These are phyloP conservation scores for Zophobas morio DNA, from an alignment of 1,140 invertebrate species.

Conservation along the genomic window DNA sequence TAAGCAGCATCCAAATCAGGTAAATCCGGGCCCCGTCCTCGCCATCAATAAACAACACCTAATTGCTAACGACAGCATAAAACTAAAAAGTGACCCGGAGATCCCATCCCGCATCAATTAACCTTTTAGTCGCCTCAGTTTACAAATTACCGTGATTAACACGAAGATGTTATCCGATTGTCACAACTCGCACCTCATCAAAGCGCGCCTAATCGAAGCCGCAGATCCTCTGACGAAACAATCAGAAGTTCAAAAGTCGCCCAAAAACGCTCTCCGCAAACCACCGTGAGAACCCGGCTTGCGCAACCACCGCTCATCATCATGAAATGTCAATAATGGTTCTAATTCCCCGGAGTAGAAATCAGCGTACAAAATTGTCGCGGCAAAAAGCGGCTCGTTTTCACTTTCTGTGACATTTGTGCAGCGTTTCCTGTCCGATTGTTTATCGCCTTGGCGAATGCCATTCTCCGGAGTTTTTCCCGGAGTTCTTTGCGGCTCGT, in stretches of 20 bases:
- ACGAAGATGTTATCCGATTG: neutral
- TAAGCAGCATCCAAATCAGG: no score
- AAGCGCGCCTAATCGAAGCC: no score
- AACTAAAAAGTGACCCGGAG: no score
- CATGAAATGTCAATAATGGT: conserved; percentile 40
- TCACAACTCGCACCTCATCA: no score
- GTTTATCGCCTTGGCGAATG: conserved; percentile 4
- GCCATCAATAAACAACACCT: no score
- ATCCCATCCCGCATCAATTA: no score
- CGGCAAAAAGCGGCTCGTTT: conserved; percentile 5
- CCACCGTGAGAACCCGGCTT: neutral
- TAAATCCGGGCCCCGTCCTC: no score
- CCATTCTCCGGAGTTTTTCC: conserved; percentile 6
- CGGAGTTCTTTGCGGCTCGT: conserved; percentile 7
- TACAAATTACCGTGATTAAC: no score
- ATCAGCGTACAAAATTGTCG: conserved; percentile 13
- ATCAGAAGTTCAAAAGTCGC: conserved; percentile 9
- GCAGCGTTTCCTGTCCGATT: conserved; percentile 15
- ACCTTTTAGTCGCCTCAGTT: no score
- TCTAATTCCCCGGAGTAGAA: conserved; percentile 25
- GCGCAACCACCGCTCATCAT: conserved; percentile 16
- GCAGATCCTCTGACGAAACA: no score
- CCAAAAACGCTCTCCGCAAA: conserved; percentile 3
- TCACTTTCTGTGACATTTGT: conserved; percentile 28
- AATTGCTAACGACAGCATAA: no score